A percentile compares a stretch with the other conserved stretches of the same genome.
Conservation (phyloP, 2,113 vertebrate genomes). For the Xerus inauris region DNA sequence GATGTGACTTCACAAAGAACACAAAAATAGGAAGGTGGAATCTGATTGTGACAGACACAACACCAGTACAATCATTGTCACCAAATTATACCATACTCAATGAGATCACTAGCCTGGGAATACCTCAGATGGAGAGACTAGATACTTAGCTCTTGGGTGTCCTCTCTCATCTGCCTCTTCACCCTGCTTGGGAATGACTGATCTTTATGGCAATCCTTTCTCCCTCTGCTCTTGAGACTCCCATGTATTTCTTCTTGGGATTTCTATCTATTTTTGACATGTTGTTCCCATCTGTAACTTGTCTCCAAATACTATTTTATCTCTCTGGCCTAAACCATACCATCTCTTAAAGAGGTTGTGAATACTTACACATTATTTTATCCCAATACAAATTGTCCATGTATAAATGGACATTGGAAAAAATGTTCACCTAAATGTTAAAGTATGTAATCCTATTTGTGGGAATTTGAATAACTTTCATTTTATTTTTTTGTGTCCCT, state of each 20-base stretch:
- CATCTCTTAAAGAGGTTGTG: constrained; percentile 60
- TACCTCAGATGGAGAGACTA: constrained; percentile 62
- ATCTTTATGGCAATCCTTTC: constrained; percentile 62
- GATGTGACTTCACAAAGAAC: too few relatives aligned
- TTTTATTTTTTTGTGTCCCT: not conserved
- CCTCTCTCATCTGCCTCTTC: constrained; percentile 67
- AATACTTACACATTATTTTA: too few relatives aligned
- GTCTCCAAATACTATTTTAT: constrained; percentile 65
- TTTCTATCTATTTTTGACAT: constrained; percentile 69
- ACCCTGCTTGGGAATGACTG: constrained; percentile 69
- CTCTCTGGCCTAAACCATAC: constrained; percentile 44
- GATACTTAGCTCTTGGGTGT: constrained; percentile 54
- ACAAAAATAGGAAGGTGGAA: not conserved
- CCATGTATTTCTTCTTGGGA: constrained; percentile 79
- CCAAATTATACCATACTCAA: constrained; percentile 49
- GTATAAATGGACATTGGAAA: not conserved
- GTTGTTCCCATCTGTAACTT: constrained; percentile 64
- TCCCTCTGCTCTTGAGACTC: constrained; percentile 46
- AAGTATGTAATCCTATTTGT: not conserved
- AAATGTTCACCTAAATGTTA: not conserved
- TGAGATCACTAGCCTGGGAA: constrained; percentile 68
- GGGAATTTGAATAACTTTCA: not conserved
- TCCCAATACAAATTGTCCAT: too few relatives aligned
- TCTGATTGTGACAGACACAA: not conserved
- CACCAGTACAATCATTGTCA: not conserved